Conservation (phyloP, 2,113 vertebrate species). For the Xiphophorus hellerii region DNA sequence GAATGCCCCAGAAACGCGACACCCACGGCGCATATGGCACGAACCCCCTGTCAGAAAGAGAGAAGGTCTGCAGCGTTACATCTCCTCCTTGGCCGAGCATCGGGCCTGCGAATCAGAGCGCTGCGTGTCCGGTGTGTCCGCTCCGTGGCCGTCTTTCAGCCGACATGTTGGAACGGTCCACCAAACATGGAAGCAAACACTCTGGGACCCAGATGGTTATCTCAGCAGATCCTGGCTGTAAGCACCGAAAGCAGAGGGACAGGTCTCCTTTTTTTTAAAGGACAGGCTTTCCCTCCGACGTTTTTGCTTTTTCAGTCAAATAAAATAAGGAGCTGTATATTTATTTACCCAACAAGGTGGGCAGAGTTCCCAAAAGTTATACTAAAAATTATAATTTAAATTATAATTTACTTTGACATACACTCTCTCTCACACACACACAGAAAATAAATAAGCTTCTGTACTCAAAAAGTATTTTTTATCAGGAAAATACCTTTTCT, state of each 20-base stretch:
- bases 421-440: no score
- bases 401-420: no score
- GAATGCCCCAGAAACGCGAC: slow-evolving; percentile 73
- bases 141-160: slow-evolving; percentile 11
- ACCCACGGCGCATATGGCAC: slow-evolving; percentile 72
- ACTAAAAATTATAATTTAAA: no score
- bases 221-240: not conserved
- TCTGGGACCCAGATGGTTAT: not conserved
- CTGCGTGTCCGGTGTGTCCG: slow-evolving; percentile 2
- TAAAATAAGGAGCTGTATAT: not conserved
- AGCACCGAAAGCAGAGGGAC: not conserved
- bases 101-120: slow-evolving; percentile 49
- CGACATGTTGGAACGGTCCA: not conserved
- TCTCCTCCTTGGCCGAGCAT: slow-evolving; percentile 45
- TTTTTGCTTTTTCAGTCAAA: not conserved
- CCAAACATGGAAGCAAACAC: slow-evolving; percentile 12
- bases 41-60: slow-evolving; percentile 46
- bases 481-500: no score
- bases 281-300: not conserved
- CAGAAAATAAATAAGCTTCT: no score
- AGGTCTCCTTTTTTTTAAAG: no score
- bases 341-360: no score
- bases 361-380: no score
- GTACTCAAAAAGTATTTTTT: no score
- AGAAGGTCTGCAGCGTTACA: slow-evolving; percentile 49